These are phyloP conservation scores for Drosophila sordidula DNA, from an alignment of 2,888 invertebrate species.

Conservation along the genomic window DNA sequence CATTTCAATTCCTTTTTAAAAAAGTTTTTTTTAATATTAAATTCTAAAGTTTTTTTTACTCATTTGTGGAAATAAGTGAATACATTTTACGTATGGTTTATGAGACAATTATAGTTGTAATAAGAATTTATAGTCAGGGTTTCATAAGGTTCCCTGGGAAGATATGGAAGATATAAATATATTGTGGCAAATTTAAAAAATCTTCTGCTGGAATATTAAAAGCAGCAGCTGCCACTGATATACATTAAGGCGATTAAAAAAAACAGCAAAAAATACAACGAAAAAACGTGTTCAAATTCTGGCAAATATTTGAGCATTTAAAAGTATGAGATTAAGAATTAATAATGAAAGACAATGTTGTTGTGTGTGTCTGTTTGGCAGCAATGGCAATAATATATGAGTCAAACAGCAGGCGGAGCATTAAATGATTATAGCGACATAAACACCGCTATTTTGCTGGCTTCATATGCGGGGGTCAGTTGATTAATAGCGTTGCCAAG, in stretches of 20 bases:
- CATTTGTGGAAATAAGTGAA: no score
- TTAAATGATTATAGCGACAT: constrained; percentile 39
- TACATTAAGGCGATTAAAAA: constrained; percentile 11
- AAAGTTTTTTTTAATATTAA: no score
- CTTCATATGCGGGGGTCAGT: constrained; percentile 41
- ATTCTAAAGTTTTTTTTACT: no score
- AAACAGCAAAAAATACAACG: constrained; percentile 1
- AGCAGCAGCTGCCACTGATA: constrained; percentile 1
- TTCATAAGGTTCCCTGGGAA: no score
- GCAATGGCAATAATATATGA: constrained; percentile 47
- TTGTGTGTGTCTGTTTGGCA: constrained; percentile 2
- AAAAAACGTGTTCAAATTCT: constrained; percentile 12
- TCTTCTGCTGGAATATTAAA: not conserved
- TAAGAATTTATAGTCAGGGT: no score
- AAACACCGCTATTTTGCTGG: constrained; percentile 13
- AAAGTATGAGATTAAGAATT: constrained; percentile 35
- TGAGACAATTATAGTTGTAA: no score
- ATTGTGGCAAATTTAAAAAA: not conserved
- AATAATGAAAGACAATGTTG: no score
- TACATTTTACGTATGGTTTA: no score
- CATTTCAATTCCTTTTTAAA: no score
- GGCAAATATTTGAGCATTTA: constrained; percentile 46
- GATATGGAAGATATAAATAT: no score
- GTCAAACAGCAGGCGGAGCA: constrained; percentile 15
- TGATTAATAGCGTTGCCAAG: constrained; percentile 63